phyloP scores from a whole-genome alignment of 2,113 vertebrate genomes.

The Cygnus buccinator region DNA sequence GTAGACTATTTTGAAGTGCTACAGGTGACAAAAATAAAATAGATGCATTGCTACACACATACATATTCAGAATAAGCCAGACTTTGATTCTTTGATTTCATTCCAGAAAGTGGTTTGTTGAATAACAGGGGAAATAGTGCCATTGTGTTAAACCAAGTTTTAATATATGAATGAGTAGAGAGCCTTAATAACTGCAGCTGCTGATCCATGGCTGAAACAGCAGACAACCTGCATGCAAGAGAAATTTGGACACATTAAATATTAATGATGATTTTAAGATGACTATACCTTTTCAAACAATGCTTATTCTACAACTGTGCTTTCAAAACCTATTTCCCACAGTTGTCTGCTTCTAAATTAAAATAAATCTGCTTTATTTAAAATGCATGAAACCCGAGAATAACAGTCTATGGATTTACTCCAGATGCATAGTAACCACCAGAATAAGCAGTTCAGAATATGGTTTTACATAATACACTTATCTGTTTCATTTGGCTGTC shows the following conservation, averaged over 20 bases:
- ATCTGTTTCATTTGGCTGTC: conserved; percentile 68
- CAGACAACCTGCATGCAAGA: not conserved
- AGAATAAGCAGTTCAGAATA: conserved; percentile 69
- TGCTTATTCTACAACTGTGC: not conserved
- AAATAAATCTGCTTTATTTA: conserved; percentile 49
- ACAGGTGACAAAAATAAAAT: not conserved
- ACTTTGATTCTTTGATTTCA: not conserved
- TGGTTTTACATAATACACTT: conserved; percentile 64
- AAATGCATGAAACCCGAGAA: conserved; percentile 56
- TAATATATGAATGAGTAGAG: conserved; percentile 19
- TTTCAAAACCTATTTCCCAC: conserved; percentile 25
- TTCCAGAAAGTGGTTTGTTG: not conserved
- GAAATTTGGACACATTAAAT: conserved; percentile 23
- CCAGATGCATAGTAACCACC: conserved; percentile 65
- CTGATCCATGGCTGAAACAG: conserved; percentile 2
- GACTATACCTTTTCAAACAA: not conserved
- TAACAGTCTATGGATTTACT: conserved; percentile 31
- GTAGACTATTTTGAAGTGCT: not conserved
- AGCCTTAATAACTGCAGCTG: conserved; percentile 21
- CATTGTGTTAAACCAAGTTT: not conserved
- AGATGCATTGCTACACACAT: not conserved
- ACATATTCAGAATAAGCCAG: not conserved
- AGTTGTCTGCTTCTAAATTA: conserved; percentile 39
- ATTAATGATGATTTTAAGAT: conserved; percentile 40
- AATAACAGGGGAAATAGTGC: not conserved